These are phyloP conservation scores for Steinernema scapterisci DNA, from an alignment of 2,888 invertebrate species.

Conservation along the genomic window DNA sequence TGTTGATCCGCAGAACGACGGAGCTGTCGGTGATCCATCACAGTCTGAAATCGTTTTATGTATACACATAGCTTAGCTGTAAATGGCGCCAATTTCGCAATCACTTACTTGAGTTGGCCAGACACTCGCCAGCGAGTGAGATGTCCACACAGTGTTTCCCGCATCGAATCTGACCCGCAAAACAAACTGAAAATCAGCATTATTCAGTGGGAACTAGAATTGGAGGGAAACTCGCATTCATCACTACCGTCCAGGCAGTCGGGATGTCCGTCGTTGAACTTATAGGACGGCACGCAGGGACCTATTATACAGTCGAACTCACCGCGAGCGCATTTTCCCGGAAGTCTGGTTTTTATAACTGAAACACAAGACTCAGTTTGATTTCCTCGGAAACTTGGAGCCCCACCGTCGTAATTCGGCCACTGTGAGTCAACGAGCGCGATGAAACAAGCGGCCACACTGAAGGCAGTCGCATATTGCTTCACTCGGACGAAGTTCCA, in stretches of 20 bases:
- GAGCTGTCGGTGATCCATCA: slow-evolving; percentile 49
- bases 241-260: slow-evolving; percentile 65
- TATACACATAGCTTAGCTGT: no score
- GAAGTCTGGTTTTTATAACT: slow-evolving; percentile 60
- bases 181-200: slow-evolving; percentile 54
- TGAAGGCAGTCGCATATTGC: not conserved
- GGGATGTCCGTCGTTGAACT: slow-evolving; percentile 61
- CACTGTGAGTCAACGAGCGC: slow-evolving; percentile 7
- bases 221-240: slow-evolving; percentile 53
- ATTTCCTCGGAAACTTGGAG: no score
- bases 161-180: slow-evolving; percentile 63
- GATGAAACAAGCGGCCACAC: not conserved
- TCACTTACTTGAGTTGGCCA: slow-evolving; percentile 51
- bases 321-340: slow-evolving; percentile 58
- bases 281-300: slow-evolving; percentile 57
- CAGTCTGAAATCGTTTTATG: slow-evolving; percentile 40
- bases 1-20: slow-evolving; percentile 48
- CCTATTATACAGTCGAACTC: slow-evolving; percentile 62
- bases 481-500: slow-evolving; percentile 14
- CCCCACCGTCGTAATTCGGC: slow-evolving; percentile 8
- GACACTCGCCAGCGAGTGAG: slow-evolving; percentile 55
- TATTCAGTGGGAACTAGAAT: not conserved
- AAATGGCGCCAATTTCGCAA: not conserved
- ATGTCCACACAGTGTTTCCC: slow-evolving; percentile 61
- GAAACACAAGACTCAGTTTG: slow-evolving; percentile 17